Percentiles rank a stretch among this genome's conserved stretches.
Evolutionary conservation across 1,140 invertebrate genomes (phyloP).

Genomic region (Rhyacophila brunnea): DNA sequence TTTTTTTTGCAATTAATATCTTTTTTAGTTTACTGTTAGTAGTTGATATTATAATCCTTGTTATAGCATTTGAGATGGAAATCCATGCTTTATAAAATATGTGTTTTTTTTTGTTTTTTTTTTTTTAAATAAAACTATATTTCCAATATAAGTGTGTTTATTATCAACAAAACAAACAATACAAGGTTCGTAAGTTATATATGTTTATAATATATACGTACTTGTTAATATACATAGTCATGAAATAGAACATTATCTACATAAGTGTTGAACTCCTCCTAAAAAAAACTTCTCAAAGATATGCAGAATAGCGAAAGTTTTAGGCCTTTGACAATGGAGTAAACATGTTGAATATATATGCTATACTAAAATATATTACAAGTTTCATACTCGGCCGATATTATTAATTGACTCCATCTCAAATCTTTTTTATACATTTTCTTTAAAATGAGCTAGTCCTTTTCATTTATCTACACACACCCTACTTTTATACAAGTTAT

Average conservation of each 20-base stretch:
- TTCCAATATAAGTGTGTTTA: slow-evolving; percentile 35
- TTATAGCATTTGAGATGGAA: too few relatives aligned
- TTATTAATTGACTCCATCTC: slow-evolving; percentile 33
- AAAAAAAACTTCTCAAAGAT: slow-evolving; percentile 6
- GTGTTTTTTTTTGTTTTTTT: too few relatives aligned
- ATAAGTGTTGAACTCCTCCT: slow-evolving; percentile 15
- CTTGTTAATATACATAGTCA: slow-evolving; percentile 20
- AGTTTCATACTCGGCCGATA: slow-evolving; percentile 25
- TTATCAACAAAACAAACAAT: slow-evolving; percentile 36
- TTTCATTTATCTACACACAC: slow-evolving; percentile 33
- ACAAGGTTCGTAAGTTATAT: slow-evolving; percentile 26
- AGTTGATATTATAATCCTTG: too few relatives aligned
- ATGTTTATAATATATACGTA: slow-evolving; percentile 11
- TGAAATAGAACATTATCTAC: slow-evolving; percentile 36
- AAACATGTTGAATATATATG: slow-evolving; percentile 19
- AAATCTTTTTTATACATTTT: slow-evolving; percentile 30
- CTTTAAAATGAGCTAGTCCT: slow-evolving; percentile 28
- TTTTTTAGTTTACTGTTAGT: too few relatives aligned
- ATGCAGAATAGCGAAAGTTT: slow-evolving; percentile 31
- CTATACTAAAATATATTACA: slow-evolving; percentile 33
- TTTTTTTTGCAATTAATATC: too few relatives aligned
- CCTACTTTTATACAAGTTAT: slow-evolving; percentile 32
- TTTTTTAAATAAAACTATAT: slow-evolving; percentile 1
- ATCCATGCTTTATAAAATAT: too few relatives aligned
- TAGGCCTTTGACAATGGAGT: slow-evolving; percentile 25